Evolutionary conservation across 1,140 invertebrate species (phyloP), one percentile per base, ranked within the genome.

Genomic region (Zaprionus vittiger): DNA sequence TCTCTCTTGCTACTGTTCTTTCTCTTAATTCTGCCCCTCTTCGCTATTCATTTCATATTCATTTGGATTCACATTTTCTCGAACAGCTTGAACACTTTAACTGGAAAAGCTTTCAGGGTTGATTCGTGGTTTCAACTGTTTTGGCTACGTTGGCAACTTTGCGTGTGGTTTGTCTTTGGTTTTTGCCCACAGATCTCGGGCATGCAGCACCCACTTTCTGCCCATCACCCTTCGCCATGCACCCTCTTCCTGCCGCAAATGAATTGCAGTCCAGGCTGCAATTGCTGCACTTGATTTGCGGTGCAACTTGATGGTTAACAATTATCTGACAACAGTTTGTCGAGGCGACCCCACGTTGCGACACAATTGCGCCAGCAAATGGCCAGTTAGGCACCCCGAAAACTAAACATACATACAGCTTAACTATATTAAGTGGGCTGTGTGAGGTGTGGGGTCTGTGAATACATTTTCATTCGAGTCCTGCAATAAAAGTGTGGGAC

Each of bases 201-300:
- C 28, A 41, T 70, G 38, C 47, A 52, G 11, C 47, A 22, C 20
- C 4, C 20, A 17, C 41, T 54, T 59, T 70, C n/a, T 22, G 5
- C 12, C 37, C n/a, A 12, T 1, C 38, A 44, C 15, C 44, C 17
- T 7, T 17, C 17, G 15, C 26, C 26, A 7, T 28, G 20, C 28
- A 78, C 74, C 63, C 76, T 77, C 73, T 73, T 68, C 83, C 49
- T 73, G 71, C 85, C 78, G 56, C 77, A 87, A 87, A 87, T 87
- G 81, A 87, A 87, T 87, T 87, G 84, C 85, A 84, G 81, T 68
- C 74, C 74, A 89, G 79, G 82, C 62, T 85, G 74, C 86, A 87
- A 87, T 84, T 90, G 84, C 84, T 87, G 84, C 85, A 87, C 84
- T 87, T 90, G 84, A 87, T 87, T 87, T 87, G 84, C 81, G 84